Percentiles rank a stretch among this genome's conserved stretches.
phyloP scores from a whole-genome alignment of 2,888 invertebrate species.

The Lycia hirtaria region DNA sequence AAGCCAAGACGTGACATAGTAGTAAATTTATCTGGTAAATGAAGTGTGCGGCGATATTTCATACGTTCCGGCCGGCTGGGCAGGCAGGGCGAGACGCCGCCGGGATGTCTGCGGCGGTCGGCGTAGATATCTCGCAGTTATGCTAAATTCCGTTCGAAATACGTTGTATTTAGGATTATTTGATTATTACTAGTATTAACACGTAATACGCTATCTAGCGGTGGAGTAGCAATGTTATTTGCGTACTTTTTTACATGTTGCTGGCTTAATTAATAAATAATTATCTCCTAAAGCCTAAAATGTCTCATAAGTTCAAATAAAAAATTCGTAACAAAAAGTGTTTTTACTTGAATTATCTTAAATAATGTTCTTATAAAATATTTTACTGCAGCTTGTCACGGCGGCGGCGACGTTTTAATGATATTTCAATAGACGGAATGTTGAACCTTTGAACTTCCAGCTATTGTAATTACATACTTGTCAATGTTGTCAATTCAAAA shows the following conservation, averaged over 20 bases:
- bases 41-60: slow-evolving; percentile 43
- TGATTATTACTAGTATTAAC: too few relatives aligned
- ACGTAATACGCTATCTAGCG: too few relatives aligned
- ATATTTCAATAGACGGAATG: not conserved
- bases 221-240: too few relatives aligned
- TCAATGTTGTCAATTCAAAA: not conserved
- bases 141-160: not conserved
- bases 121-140: not conserved
- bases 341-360: too few relatives aligned
- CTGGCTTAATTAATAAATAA: too few relatives aligned
- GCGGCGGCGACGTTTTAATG: not conserved
- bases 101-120: slow-evolving; percentile 31
- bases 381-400: too few relatives aligned
- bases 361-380: too few relatives aligned
- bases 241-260: too few relatives aligned
- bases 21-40: slow-evolving; percentile 39
- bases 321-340: too few relatives aligned
- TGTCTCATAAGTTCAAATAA: too few relatives aligned
- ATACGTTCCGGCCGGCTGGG: slow-evolving; percentile 33
- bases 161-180: too few relatives aligned
- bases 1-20: slow-evolving; percentile 8
- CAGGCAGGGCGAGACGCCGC: slow-evolving; percentile 26
- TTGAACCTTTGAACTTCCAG: not conserved
- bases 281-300: too few relatives aligned
- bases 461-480: not conserved